Evolutionary conservation across 2,797 vertebrate genomes (phyloP), one percentile per base, ranked within the genome.

Genomic region (Pangasius macronema): DNA sequence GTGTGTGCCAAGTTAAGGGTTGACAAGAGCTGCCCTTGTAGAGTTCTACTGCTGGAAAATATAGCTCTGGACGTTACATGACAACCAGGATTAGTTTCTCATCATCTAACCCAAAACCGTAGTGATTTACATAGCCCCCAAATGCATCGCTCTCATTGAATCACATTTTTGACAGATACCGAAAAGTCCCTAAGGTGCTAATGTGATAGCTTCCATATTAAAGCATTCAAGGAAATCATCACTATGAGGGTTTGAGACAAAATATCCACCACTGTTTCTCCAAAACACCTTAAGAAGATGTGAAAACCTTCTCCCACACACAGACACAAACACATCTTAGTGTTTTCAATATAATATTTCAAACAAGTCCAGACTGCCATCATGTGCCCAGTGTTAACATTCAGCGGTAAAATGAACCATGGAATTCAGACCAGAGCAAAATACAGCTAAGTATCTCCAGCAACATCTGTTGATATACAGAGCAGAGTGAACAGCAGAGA

Each of bases 391-490:
- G 39, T 61, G 67, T 73, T 85, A 73, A 85, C 65, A 63, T 83
- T 80, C 63, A 81, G n/a, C 85, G 77, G 68, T 49, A 49, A 73
- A 73, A 81, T 46, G 30, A 46, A 87, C 73, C 13, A 61, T 72
- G 63, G 39, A 59, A 39, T 59, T 70, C 55, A 53, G 80, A 68
- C 22, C 59, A 84, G 49, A 87, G 72, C 63, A 76, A 86, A 83
- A 65, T 67, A 88, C 84, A 86, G 63, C 72, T 18, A 87, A 70
- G 20, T 46, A 72, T 84, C 53, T 87, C 82, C 83, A 85, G 87
- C 68, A 77, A 55, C 55, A 53, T 75, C 30, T 55, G 70, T 24
- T 61, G 68, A 83, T 76, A 73, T 59, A 84, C n/a, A 46, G 42
- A 49, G 53, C 75, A 68, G 53, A 85, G n/a, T 61, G 63, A 81